A percentile compares a stretch with the other conserved stretches of the same genome.
Conservation (phyloP, 1,140 invertebrate genomes). For the Dreissena polymorpha region DNA sequence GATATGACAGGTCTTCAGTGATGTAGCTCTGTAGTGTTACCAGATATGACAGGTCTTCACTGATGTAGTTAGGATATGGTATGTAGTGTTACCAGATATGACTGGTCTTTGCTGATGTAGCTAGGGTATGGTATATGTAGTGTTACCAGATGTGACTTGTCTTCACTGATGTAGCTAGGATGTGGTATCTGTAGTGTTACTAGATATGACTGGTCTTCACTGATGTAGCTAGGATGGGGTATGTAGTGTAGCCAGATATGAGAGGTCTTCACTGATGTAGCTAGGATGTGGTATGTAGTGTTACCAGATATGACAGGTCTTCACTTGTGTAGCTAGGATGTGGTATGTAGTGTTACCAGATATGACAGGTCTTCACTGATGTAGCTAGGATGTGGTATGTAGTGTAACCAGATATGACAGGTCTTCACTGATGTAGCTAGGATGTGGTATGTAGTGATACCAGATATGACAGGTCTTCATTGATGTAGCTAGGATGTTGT, state of each 20-base stretch:
- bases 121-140: no score
- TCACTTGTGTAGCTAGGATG: constrained; percentile 81
- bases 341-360: constrained; percentile 83
- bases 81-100: no score
- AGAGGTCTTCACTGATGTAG: constrained; percentile 79
- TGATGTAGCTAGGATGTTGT: constrained; percentile 81
- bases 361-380: constrained; percentile 80
- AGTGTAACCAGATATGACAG: constrained; percentile 84
- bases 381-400: constrained; percentile 80
- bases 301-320: constrained; percentile 83
- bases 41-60: no score
- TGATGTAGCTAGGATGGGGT: constrained; percentile 81
- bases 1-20: no score
- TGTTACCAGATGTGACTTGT: no score
- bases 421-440: constrained; percentile 80
- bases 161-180: no score
- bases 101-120: no score
- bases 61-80: no score
- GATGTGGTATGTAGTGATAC: constrained; percentile 80
- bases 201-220: constrained; percentile 82
- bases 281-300: constrained; percentile 81
- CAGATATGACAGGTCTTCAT: constrained; percentile 82
- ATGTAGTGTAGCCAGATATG: constrained; percentile 81
- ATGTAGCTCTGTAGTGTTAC: no score
- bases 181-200: no score